Evolutionary conservation across 1,140 invertebrate genomes (phyloP), one percentile per base, ranked within the genome.

Genomic region (Aphelinus atriplicis): DNA sequence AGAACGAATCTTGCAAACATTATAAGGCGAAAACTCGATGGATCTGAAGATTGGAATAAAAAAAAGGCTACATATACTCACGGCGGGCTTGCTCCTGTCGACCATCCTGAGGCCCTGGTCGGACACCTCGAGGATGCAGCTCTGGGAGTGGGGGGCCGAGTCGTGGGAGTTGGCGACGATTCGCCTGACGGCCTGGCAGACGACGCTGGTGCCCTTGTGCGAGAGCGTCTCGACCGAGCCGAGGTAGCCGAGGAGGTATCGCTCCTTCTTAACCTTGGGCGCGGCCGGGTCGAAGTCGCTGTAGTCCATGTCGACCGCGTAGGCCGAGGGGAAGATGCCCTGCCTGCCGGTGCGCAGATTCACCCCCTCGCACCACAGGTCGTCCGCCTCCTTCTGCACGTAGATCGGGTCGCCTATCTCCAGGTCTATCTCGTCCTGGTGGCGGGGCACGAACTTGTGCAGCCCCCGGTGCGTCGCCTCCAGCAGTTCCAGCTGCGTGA

Each of bases 341-440:
- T 95, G 94, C 71, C 95, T 90, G 45, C 96, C 95, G 1, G 96
- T 97, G 78, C 97, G 90, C 63, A 99, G 86, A 89, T 99, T 99
- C 1, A 98, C 95, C 57, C 96, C 95, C 96, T 50, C 3, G 48
- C 3, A 4, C 6, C 7, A 26, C 62, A 98, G 89, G 87, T 99
- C 97, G 79, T 99, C 97, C 9, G 94, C 96, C 86, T 98, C 96
- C 84, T 96, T 96, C 81, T 97, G 95, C 76, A 99, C 96, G 83
- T 98, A 98, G 78, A 99, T 93, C 3, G 97, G 96, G 88, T 99
- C 98, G 3, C 98, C 98, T 66, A 99, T 98, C 89, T 99, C 97
- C 7, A 99, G 91, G 84, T 97, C 95, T 66, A 99, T 94, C 89
- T 99, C 97, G 84, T 98, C 97, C 53, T 93, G 92, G 88, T 99